Evolutionary conservation across 2,113 vertebrate species (phyloP).

Genomic region (Channa argus): DNA sequence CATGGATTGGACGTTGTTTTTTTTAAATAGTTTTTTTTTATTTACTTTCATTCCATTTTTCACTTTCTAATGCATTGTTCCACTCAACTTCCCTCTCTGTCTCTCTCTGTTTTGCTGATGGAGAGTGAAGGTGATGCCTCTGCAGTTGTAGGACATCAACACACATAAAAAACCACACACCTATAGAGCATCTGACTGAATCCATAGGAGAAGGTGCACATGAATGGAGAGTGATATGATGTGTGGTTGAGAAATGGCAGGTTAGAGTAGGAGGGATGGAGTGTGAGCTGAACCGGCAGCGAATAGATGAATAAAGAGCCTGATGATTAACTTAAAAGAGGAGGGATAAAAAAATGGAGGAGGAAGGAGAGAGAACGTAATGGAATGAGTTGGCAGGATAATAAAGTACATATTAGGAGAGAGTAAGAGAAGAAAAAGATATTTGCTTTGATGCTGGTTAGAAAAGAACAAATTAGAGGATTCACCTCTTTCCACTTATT

Average conservation of each 20-base stretch:
- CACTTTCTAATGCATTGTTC: not conserved
- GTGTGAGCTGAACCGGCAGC: conserved; percentile 34
- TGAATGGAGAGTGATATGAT: conserved; percentile 56
- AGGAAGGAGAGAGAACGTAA: conserved; percentile 14
- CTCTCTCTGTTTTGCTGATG: conserved; percentile 33
- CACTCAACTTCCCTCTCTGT: not conserved
- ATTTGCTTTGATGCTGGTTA: conserved; percentile 1
- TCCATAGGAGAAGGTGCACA: conserved; percentile 44
- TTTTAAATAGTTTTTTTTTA: too few relatives aligned
- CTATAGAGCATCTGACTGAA: conserved; percentile 41
- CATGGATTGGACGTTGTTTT: too few relatives aligned
- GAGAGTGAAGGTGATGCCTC: conserved; percentile 40
- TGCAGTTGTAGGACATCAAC: conserved; percentile 38
- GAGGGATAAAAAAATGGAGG: conserved; percentile 4
- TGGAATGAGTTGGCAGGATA: conserved; percentile 2
- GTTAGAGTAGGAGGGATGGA: conserved; percentile 33
- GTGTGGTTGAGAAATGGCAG: conserved; percentile 50
- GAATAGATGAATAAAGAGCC: conserved; percentile 11
- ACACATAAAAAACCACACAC: conserved; percentile 46
- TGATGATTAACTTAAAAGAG: conserved; percentile 20
- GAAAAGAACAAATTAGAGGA: conserved; percentile 24
- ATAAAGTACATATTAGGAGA: conserved; percentile 21
- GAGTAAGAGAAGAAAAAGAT: not conserved
- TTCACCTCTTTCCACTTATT: conserved; percentile 4
- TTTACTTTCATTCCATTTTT: not conserved